These are phyloP conservation scores for Pammene fasciana DNA, from an alignment of 2,888 invertebrate genomes.

Conservation along the genomic window DNA sequence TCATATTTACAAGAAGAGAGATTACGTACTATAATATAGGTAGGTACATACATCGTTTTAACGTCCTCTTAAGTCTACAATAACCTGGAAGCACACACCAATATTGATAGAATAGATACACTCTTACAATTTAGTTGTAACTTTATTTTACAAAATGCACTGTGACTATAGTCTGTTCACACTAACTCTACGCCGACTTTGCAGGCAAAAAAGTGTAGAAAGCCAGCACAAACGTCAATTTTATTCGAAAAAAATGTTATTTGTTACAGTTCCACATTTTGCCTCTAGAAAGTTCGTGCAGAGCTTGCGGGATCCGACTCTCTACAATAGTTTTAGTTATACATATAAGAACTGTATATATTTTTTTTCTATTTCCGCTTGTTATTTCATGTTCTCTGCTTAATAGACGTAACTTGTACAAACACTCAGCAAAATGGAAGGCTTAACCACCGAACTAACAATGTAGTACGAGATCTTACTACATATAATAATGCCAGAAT, in stretches of 20 bases:
- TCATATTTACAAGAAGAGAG: constrained; percentile 70
- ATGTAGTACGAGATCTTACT: neutral
- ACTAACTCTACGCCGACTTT: too few species aligned
- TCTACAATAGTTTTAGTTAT: too few species aligned
- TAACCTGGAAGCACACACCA: constrained; percentile 82
- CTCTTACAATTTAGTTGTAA: constrained; percentile 9
- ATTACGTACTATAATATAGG: constrained; percentile 47
- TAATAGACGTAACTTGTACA: neutral
- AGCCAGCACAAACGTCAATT: too few species aligned
- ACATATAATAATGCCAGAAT: too few species aligned
- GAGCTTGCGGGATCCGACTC: too few species aligned
- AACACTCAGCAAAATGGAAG: constrained; percentile 6
- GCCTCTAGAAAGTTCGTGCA: too few species aligned
- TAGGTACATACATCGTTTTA: constrained; percentile 45
- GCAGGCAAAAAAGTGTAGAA: too few species aligned
- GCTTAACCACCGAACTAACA: neutral
- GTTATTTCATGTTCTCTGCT: neutral
- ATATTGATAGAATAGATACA: constrained; percentile 57
- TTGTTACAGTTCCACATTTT: too few species aligned
- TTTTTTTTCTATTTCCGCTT: constrained; percentile 3
- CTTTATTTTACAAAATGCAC: constrained; percentile 1
- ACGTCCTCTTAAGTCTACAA: constrained; percentile 61
- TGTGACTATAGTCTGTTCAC: neutral
- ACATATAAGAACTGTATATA: too few species aligned
- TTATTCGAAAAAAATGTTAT: neutral